These are phyloP conservation scores for Micrasema longulum DNA, from an alignment of 1,140 invertebrate species.

Conservation along the genomic window DNA sequence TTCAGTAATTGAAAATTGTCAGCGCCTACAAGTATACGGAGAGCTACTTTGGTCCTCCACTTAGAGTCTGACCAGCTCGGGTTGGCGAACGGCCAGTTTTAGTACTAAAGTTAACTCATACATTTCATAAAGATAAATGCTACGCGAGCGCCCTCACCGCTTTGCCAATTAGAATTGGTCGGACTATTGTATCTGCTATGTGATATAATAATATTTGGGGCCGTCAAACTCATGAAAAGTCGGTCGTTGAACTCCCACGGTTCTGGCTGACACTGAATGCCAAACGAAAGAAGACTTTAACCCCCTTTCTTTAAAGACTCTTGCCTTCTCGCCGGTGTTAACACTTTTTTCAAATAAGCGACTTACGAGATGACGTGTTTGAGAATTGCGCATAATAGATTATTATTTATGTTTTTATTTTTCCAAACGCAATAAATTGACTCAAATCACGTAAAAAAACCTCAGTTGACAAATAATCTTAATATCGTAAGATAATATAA, in stretches of 20 bases:
- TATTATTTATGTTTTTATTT: background rate
- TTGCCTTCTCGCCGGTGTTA: background rate
- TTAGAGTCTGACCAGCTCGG: too few relatives aligned
- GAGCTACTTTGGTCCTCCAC: too few relatives aligned
- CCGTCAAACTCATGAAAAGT: slow-evolving; percentile 69
- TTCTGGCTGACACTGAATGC: slow-evolving; percentile 19
- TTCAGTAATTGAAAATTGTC: too few relatives aligned
- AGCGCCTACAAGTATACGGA: too few relatives aligned
- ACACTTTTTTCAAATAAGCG: slow-evolving; percentile 14
- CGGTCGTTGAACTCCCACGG: slow-evolving; percentile 65
- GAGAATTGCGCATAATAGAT: background rate
- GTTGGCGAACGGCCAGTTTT: too few relatives aligned
- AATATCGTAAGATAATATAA: too few relatives aligned
- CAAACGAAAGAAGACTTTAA: slow-evolving; percentile 26
- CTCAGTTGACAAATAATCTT: too few relatives aligned
- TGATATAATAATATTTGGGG: slow-evolving; percentile 67
- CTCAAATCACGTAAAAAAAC: too few relatives aligned
- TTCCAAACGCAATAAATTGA: background rate
- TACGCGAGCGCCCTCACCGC: too few relatives aligned
- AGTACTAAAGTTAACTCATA: too few relatives aligned
- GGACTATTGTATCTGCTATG: slow-evolving; percentile 40
- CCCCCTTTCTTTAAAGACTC: background rate
- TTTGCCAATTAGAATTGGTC: background rate
- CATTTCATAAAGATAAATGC: too few relatives aligned
- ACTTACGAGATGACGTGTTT: slow-evolving; percentile 6